Percentiles rank a stretch among this genome's conserved stretches.
phyloP scores from a whole-genome alignment of 2,113 vertebrate species.

The Hypanus sabinus region DNA sequence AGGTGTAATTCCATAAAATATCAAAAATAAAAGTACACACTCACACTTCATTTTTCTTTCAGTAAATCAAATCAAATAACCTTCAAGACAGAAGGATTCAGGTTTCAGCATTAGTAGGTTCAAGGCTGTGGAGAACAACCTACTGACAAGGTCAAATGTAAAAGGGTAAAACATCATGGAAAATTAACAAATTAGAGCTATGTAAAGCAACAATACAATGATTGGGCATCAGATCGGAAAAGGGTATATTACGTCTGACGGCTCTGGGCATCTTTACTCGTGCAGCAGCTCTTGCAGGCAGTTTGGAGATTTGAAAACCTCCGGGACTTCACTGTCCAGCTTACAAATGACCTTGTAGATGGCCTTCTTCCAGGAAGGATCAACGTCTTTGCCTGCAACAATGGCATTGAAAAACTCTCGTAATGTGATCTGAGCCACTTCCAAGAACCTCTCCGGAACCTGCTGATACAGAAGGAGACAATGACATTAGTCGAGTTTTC shows the following conservation, averaged over 20 bases:
- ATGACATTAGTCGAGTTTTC: slow-evolving; percentile 59
- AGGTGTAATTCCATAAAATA: slow-evolving; percentile 64
- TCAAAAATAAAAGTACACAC: slow-evolving; percentile 56
- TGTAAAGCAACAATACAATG: slow-evolving; percentile 48
- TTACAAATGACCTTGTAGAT: slow-evolving; percentile 99
- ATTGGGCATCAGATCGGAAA: slow-evolving; percentile 53
- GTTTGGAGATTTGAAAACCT: slow-evolving; percentile 97
- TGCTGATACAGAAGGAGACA: slow-evolving; percentile 69
- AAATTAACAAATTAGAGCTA: slow-evolving; percentile 42
- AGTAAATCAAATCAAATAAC: slow-evolving; percentile 60
- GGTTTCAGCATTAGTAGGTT: slow-evolving; percentile 58
- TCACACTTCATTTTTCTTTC: slow-evolving; percentile 65
- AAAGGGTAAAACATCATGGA: slow-evolving; percentile 41
- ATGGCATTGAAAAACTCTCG: slow-evolving; percentile 99
- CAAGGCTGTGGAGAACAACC: slow-evolving; percentile 65
- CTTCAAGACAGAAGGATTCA: slow-evolving; percentile 64
- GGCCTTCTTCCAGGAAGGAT: slow-evolving; percentile 99
- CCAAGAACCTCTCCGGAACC: slow-evolving; percentile 97
- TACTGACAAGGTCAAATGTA: slow-evolving; percentile 52
- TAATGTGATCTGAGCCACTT: slow-evolving; percentile 97
- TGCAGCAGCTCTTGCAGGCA: slow-evolving; percentile 99
- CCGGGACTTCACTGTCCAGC: slow-evolving; percentile 95
- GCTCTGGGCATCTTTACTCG: slow-evolving; percentile 74
- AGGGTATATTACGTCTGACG: slow-evolving; percentile 58
- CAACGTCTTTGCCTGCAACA: slow-evolving; percentile 94